Percentiles rank a stretch among this genome's conserved stretches.
Conservation (phyloP, 1,140 invertebrate species). For the Atta cephalotes region DNA sequence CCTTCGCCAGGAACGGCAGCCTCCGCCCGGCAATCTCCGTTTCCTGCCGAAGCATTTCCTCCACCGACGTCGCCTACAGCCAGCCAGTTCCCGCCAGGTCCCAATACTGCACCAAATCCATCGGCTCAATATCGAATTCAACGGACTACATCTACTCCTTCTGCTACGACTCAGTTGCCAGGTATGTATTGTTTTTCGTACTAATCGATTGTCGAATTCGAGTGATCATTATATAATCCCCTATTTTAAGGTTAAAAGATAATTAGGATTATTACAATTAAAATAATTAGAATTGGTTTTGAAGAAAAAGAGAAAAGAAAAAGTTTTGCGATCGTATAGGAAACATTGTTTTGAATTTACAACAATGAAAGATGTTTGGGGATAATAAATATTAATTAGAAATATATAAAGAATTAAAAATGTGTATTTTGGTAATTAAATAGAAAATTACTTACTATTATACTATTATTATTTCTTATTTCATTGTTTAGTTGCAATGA, state of each 20-base stretch:
- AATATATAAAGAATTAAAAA: not conserved
- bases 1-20: constrained; percentile 86
- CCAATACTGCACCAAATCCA: constrained; percentile 86
- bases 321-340: not conserved
- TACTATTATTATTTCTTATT: not conserved
- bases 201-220: not conserved
- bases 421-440: not conserved
- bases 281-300: not conserved
- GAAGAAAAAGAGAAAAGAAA: not conserved
- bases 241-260: not conserved
- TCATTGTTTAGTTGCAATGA: constrained; percentile 15
- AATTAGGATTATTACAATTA: not conserved
- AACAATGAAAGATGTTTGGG: not conserved
- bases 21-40: constrained; percentile 87
- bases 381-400: constrained; percentile 5
- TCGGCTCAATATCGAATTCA: constrained; percentile 88
- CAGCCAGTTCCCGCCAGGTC: constrained; percentile 86
- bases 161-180: constrained; percentile 90
- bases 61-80: constrained; percentile 85
- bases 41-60: constrained; percentile 87
- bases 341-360: not conserved
- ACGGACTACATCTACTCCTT: constrained; percentile 89
- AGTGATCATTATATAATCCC: not conserved
- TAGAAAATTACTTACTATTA: not conserved
- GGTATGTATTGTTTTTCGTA: constrained; percentile 83